A percentile compares a stretch with the other conserved stretches of the same genome.
Evolutionary conservation across 64 coral and sea anemone species (phyloP).

Genomic region (Platygyra sinensis): DNA sequence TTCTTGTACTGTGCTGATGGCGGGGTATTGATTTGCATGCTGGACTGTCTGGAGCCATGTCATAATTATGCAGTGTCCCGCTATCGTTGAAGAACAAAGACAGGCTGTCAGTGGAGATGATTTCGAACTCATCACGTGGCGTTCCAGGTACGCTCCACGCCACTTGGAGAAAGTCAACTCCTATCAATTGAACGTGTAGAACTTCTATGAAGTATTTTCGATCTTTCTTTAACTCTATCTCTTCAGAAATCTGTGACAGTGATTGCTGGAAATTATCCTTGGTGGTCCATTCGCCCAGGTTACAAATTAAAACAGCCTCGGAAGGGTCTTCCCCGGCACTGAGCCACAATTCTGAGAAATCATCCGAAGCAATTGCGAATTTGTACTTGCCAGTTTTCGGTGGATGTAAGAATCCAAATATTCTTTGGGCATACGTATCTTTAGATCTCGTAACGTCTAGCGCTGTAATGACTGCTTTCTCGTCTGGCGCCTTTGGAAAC

Average conservation of each 20-base stretch:
- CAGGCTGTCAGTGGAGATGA: conserved; percentile 20
- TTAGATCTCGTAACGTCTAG: conserved; percentile 28
- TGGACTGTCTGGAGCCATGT: not conserved
- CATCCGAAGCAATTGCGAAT: conserved; percentile 54
- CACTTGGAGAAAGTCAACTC: conserved; percentile 18
- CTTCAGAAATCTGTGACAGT: conserved; percentile 12
- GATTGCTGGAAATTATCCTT: conserved; percentile 6
- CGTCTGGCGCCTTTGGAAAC: conserved; percentile 17
- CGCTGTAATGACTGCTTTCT: not conserved
- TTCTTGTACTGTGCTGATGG: not conserved
- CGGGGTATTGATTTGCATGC: conserved; percentile 3
- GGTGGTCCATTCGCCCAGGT: not conserved
- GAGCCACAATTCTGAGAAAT: conserved; percentile 64
- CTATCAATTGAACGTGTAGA: conserved; percentile 16
- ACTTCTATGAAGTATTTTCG: conserved; percentile 64
- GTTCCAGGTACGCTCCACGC: conserved; percentile 54
- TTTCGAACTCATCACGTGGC: not conserved
- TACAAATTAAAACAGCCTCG: conserved; percentile 45
- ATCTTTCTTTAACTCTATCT: conserved; percentile 7
- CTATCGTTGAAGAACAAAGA: not conserved
- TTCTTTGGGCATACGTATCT: conserved; percentile 41
- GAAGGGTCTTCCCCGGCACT: not conserved
- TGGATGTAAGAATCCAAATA: conserved; percentile 67
- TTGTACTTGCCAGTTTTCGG: conserved; percentile 51
- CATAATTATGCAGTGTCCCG: not conserved